These are phyloP conservation scores for Megastigmus dorsalis DNA, from an alignment of 2,888 invertebrate species.

Conservation along the genomic window DNA sequence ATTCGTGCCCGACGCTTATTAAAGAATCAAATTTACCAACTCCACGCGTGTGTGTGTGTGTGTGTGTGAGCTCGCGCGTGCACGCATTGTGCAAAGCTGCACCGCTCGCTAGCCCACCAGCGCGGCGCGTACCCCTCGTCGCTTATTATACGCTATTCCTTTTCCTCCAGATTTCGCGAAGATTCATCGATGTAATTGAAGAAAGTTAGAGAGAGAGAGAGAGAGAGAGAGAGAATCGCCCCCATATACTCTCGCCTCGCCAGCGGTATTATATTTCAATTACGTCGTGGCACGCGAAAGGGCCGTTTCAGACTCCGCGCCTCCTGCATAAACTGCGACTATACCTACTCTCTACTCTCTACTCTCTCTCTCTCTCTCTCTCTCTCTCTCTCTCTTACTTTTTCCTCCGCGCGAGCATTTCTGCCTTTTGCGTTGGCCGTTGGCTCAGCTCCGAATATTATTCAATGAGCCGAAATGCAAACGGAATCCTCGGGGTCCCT, in stretches of 20 bases:
- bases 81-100: too few species aligned
- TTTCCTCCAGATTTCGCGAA: slow-evolving; percentile 10
- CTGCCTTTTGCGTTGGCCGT: too few species aligned
- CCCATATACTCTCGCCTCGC: too few species aligned
- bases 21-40: slow-evolving; percentile 43
- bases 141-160: background rate
- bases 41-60: too few species aligned
- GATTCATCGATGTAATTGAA: slow-evolving; percentile 49
- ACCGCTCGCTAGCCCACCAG: too few species aligned
- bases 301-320: slow-evolving; percentile 8
- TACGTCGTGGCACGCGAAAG: slow-evolving; percentile 39
- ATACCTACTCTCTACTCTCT: too few species aligned
- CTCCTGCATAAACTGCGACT: background rate
- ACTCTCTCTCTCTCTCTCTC: too few species aligned
- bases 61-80: too few species aligned
- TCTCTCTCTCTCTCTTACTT: too few species aligned
- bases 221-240: too few species aligned
- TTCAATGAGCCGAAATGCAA: slow-evolving; percentile 43
- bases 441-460: slow-evolving; percentile 50
- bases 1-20: slow-evolving; percentile 47
- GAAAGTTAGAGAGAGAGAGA: too few species aligned
- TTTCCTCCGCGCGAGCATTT: background rate
- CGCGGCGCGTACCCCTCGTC: background rate
- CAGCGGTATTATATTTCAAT: slow-evolving; percentile 52
- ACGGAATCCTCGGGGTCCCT: slow-evolving; percentile 8